Base-by-base conservation (phyloP, 2,888 invertebrate genomes). In the Diarsia dahlii region DNA sequence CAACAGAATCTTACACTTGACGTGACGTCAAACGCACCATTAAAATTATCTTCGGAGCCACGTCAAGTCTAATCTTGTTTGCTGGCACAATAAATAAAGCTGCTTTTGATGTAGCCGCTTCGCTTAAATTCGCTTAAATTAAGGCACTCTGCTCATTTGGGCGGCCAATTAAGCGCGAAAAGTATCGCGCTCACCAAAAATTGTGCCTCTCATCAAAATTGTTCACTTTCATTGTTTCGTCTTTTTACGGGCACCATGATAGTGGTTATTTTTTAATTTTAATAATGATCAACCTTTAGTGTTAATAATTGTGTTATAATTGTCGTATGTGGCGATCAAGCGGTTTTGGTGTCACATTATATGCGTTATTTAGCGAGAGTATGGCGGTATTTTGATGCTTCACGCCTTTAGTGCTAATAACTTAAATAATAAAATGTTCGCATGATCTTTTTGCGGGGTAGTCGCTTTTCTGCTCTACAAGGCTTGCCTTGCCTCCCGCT, bases 81-180 rank as follows among this genome's bases (percentile, higher is more conserved):
- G 77, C 79, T 88, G 88, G 87, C 87, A 93, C 92, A 94, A 94
- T 94, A 93, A 94, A 94, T 94, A 93, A 91, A 91, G 82, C 81
- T 75, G 78, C 88, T 93, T 96, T 95, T 96, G 95, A 96, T 91
- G 93, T 93, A 78, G 90, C 95, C 95, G 95, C 93, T 87, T 84
- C 86, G 90, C 84, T 80, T 86, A 79, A 85, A 85, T 76, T 77
- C 83, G 80, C 74, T 93, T 92, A 94, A 95, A 93, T 95, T 93
- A 93, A 95, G 90, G 92, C 92, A 91, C 93, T 91, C 87, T 81
- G 86, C 92, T 93, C 93, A 93, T 95, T 94, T 93, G 91, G 91
- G 90, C 87, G 88, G 89, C 95, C 96, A 96, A 95, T 96, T 96
- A 95, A 95, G 94, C 91, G 94, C 90, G 93, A 94, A 94, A 95